Conservation (phyloP, 2,113 vertebrate species). For the Sinocyclocheilus grahami region DNA sequence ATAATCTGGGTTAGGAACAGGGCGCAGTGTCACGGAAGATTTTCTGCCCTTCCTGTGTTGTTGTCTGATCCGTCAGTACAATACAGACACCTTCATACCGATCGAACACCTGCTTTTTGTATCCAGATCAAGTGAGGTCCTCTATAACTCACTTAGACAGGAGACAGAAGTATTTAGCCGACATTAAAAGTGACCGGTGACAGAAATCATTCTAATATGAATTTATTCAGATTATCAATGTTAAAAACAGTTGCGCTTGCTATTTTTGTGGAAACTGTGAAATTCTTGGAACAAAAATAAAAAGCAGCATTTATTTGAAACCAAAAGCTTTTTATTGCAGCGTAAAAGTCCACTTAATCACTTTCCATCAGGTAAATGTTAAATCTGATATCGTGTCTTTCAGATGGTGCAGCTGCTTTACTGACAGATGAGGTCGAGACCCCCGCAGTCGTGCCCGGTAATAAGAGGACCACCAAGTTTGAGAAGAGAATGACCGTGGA, state of each 20-base stretch:
- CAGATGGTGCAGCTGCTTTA: constrained; percentile 61
- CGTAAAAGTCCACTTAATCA: background rate
- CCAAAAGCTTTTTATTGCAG: too few relatives aligned
- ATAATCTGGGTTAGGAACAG: constrained; percentile 12
- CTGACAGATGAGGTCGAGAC: constrained; percentile 69
- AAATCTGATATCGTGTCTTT: background rate
- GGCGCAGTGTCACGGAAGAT: background rate
- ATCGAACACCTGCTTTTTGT: background rate
- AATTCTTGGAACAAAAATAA: background rate
- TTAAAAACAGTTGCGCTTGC: too few relatives aligned
- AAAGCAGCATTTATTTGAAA: too few relatives aligned
- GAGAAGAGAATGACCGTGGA: constrained; percentile 88
- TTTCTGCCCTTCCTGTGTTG: background rate
- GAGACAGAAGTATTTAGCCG: background rate
- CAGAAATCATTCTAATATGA: background rate
- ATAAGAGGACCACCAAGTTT: constrained; percentile 82
- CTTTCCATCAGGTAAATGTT: background rate
- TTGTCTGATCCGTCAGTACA: background rate
- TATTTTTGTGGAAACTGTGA: too few relatives aligned
- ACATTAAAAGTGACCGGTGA: too few relatives aligned
- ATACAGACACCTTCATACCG: background rate
- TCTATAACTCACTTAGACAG: background rate
- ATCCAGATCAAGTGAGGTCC: background rate
- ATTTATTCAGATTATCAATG: too few relatives aligned
- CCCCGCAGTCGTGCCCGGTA: constrained; percentile 81